Percentiles rank a stretch among this genome's conserved stretches.
Conservation (phyloP, 2,888 invertebrate species). For the Antheraea assamensis region DNA sequence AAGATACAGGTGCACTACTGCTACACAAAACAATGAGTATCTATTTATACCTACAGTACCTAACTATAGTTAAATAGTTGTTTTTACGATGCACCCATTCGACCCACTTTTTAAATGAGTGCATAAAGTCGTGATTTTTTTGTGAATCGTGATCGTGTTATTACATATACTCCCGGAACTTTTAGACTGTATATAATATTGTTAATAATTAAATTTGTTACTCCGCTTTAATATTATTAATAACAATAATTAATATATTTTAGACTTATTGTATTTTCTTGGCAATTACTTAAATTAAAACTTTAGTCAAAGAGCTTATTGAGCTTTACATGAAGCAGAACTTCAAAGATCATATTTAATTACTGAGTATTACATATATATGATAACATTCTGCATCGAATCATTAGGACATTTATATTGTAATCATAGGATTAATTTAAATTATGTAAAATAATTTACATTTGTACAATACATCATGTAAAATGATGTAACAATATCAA, state of each 20-base stretch:
- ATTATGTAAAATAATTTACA: no score
- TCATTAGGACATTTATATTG: no score
- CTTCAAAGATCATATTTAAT: no score
- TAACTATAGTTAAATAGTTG: not conserved
- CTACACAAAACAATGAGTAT: slow-evolving; percentile 9
- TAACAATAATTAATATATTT: not conserved
- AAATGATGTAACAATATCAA: no score
- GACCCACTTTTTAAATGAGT: slow-evolving; percentile 42
- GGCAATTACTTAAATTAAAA: not conserved
- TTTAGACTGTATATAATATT: not conserved
- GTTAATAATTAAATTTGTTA: not conserved
- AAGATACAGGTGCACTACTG: slow-evolving; percentile 29
- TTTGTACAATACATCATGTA: no score
- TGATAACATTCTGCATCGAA: no score
- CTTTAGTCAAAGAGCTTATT: not conserved
- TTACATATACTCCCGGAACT: no score
- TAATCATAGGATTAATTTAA: no score
- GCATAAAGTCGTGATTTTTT: not conserved
- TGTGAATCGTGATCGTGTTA: no score
- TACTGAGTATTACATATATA: no score
- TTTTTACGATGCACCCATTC: slow-evolving; percentile 25
- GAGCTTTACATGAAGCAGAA: no score
- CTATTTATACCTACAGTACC: not conserved
- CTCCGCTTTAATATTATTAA: not conserved
- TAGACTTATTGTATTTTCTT: not conserved